Conservation (phyloP, 2,113 vertebrate genomes). For the Neofelis nebulosa region DNA sequence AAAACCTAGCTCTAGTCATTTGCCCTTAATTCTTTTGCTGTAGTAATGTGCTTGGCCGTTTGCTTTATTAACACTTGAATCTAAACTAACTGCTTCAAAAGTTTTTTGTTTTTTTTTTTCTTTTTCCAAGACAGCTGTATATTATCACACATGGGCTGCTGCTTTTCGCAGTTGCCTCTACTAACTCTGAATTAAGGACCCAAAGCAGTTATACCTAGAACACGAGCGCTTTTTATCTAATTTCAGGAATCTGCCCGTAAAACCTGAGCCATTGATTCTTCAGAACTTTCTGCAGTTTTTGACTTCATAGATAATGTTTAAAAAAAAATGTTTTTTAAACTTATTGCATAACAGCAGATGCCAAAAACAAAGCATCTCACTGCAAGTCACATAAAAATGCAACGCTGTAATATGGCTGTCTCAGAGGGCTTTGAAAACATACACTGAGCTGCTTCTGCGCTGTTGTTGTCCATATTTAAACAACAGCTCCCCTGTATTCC, state of each 20-base stretch:
- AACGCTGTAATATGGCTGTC: constrained; percentile 88
- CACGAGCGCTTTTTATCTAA: constrained; percentile 93
- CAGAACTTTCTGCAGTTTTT: constrained; percentile 90
- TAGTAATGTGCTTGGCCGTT: constrained; percentile 82
- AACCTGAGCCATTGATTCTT: constrained; percentile 93
- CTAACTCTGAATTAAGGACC: constrained; percentile 86
- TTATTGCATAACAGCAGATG: constrained; percentile 89
- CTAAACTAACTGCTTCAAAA: constrained; percentile 80
- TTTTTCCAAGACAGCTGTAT: constrained; percentile 73
- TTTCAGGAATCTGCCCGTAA: constrained; percentile 95
- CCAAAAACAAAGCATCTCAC: constrained; percentile 87
- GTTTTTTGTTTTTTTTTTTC: background rate
- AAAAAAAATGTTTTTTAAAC: constrained; percentile 74
- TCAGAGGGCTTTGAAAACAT: constrained; percentile 92
- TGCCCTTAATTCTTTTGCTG: constrained; percentile 79
- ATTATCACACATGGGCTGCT: constrained; percentile 75
- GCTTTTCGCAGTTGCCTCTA: constrained; percentile 77
- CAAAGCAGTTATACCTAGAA: constrained; percentile 90
- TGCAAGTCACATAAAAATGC: constrained; percentile 89
- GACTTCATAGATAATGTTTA: constrained; percentile 90
- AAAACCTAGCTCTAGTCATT: constrained; percentile 72
- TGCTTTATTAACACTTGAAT: constrained; percentile 86
- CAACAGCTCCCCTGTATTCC: constrained; percentile 99
- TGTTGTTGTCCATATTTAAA: constrained; percentile 98
- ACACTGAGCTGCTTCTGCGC: constrained; percentile 95